These are phyloP conservation scores for Papilio polyxenes DNA, from an alignment of 1,140 invertebrate genomes.

Conservation along the genomic window DNA sequence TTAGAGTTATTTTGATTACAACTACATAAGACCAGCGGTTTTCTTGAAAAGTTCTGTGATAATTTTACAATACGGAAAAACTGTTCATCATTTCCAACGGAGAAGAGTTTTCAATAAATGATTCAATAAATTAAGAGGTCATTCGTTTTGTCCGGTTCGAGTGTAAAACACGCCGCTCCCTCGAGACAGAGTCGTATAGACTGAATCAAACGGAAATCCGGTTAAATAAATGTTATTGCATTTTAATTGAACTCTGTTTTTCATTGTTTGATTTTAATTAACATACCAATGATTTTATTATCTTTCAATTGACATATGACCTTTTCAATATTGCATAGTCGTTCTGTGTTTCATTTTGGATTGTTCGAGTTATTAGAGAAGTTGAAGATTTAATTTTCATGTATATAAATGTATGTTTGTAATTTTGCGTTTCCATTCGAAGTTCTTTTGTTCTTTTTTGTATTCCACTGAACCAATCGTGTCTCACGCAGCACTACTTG, in stretches of 20 bases:
- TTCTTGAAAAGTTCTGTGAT: background rate
- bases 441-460: background rate
- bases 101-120: background rate
- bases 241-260: constrained; percentile 4
- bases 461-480: background rate
- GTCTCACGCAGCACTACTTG: background rate
- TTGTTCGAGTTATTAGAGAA: background rate
- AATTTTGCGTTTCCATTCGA: background rate
- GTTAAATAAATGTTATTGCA: background rate
- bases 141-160: background rate
- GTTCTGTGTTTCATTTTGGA: background rate
- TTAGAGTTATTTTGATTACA: background rate
- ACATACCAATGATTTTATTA: constrained; percentile 2
- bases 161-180: background rate
- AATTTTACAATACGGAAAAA: background rate
- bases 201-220: background rate
- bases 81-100: background rate
- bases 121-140: background rate
- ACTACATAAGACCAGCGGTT: background rate
- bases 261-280: constrained; percentile 10
- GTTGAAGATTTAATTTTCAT: background rate
- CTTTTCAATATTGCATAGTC: background rate
- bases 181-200: background rate
- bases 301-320: background rate
- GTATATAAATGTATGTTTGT: background rate